Base-by-base conservation (phyloP, 1,140 invertebrate species). In the Zaprionus ghesquierei region DNA sequence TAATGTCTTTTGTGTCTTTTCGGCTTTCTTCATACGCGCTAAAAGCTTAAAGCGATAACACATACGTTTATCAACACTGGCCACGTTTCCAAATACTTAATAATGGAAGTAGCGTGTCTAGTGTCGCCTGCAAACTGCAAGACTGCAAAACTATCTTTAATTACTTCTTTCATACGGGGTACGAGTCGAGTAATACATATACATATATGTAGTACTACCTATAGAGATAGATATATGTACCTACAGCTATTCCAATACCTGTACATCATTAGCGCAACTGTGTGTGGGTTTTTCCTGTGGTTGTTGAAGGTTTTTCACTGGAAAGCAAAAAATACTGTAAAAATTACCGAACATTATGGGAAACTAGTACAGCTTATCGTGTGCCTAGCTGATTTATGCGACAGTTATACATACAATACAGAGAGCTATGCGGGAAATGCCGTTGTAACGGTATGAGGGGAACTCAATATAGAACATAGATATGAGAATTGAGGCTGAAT, bases 281-380 rank as follows among this genome's bases (percentile, higher is more conserved):
- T 63, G 54, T 41, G 35, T 15, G 6, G 35, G 35, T 50, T 78
- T 77, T 70, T 63, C 61, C 75, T 51, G 63, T 64, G 54, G 75
- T 65, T 68, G 63, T 65, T 68, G 63, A 66, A 74, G 74, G 79
- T 46, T 51, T 59, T 46, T 49, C 54, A 29, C 51, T 10, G 46
- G 18, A 68, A 58, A 51, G 5, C n/a, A 33, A 33, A 35, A 27
- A 64, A 51, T 15, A 50, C 31, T 35, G n/a, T n/a, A 15, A 41
- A 22, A 20, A 46, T 46, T 22, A 46, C 18, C 18, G 18, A 20
- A 54, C 33, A 54, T 41, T 13, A 51, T n/a, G 35, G 35, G 15
- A 65, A 87, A 87, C 44, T 82, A 71, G 82, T 69, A 74, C 84
- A 82, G 69, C 84, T 87, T 87, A 87, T 87, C 84, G 58, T 53